These are phyloP conservation scores for Listronotus bonariensis DNA, from an alignment of 1,140 invertebrate species.

Conservation along the genomic window DNA sequence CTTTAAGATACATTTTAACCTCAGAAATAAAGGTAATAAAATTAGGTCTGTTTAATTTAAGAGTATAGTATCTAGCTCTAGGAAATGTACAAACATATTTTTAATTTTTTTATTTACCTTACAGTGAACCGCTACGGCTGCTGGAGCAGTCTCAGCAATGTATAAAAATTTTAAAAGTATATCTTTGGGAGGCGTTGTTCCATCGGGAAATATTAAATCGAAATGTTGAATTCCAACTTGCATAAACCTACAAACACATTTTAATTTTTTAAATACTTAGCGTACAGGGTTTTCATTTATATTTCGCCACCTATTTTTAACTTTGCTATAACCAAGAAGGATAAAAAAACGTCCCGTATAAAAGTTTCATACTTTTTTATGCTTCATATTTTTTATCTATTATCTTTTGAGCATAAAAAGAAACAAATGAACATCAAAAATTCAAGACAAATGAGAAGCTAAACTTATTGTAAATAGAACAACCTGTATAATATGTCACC, in stretches of 20 bases:
- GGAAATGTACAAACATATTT: neutral
- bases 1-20: no score
- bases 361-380: no score
- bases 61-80: neutral
- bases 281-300: no score
- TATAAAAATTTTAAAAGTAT: slow-evolving; percentile 76
- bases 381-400: no score
- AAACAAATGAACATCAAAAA: no score
- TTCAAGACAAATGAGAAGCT: no score
- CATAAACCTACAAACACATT: slow-evolving; percentile 63
- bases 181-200: slow-evolving; percentile 70
- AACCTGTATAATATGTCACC: no score
- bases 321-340: neutral
- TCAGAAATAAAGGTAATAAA: no score
- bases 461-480: no score
- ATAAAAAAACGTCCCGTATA: slow-evolving; percentile 2
- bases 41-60: no score
- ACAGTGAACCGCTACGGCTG: slow-evolving; percentile 82
- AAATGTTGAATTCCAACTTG: slow-evolving; percentile 76
- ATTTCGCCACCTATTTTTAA: neutral
- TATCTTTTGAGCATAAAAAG: no score
- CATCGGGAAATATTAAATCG: slow-evolving; percentile 83
- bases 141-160: slow-evolving; percentile 70
- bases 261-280: neutral
- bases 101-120: slow-evolving; percentile 63